Conservation (phyloP, 1,140 invertebrate species). For the Atopsyche davidsoni region DNA sequence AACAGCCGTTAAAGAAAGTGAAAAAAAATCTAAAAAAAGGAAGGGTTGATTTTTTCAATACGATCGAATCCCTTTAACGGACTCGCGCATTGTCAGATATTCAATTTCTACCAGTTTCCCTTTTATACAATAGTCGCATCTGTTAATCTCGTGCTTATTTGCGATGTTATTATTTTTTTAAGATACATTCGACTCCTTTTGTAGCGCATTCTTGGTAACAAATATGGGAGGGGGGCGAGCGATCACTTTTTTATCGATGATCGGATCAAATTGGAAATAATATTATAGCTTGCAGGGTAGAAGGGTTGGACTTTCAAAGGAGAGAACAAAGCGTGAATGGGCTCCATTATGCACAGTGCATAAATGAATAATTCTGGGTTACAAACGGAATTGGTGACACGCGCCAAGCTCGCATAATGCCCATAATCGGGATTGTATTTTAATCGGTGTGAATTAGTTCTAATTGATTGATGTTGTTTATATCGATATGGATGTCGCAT, state of each 20-base stretch:
- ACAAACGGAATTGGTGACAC: slow-evolving; percentile 23
- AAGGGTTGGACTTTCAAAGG: slow-evolving; percentile 15
- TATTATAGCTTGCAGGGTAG: not conserved
- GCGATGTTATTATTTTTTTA: slow-evolving; percentile 9
- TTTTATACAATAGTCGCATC: slow-evolving; percentile 13
- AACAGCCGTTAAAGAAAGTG: slow-evolving; percentile 14
- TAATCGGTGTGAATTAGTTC: not conserved
- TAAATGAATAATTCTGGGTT: slow-evolving; percentile 27
- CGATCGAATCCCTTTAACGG: slow-evolving; percentile 14
- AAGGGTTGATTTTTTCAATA: slow-evolving; percentile 20
- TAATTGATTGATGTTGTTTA: not conserved
- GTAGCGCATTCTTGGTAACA: slow-evolving; percentile 5
- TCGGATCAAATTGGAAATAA: slow-evolving; percentile 13
- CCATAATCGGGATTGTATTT: slow-evolving; percentile 12
- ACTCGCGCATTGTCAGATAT: slow-evolving; percentile 1
- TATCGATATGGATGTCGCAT: too few species aligned
- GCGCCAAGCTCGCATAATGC: slow-evolving; percentile 17
- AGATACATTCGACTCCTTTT: slow-evolving; percentile 15
- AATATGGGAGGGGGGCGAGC: slow-evolving; percentile 8
- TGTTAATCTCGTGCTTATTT: slow-evolving; percentile 16
- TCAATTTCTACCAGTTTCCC: slow-evolving; percentile 7
- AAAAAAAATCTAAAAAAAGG: slow-evolving; percentile 18
- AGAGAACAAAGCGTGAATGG: slow-evolving; percentile 3
- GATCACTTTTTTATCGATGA: slow-evolving; percentile 1
- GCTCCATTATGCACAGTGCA: slow-evolving; percentile 17